Conservation (phyloP, 2,797 vertebrate species). For the Sebastolobus alascanus region DNA sequence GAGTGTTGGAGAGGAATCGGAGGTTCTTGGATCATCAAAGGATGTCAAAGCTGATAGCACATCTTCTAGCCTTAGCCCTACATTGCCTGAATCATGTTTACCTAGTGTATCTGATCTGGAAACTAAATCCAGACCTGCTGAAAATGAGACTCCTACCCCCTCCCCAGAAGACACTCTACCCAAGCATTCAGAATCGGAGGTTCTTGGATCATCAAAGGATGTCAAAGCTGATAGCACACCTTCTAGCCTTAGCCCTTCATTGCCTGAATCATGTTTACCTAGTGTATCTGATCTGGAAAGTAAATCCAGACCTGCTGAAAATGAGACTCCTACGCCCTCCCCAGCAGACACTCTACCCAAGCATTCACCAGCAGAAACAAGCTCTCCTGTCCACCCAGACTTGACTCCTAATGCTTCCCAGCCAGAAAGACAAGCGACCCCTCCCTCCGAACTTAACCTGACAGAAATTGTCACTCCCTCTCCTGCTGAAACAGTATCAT, state of each 20-base stretch:
- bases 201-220: slow-evolving; percentile 20
- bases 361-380: slow-evolving; percentile 34
- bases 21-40: slow-evolving; percentile 15
- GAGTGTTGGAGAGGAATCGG: slow-evolving; percentile 16
- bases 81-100: slow-evolving; percentile 20
- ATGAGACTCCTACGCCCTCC: slow-evolving; percentile 9
- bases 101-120: slow-evolving; percentile 13
- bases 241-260: slow-evolving; percentile 1
- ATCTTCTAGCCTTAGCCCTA: slow-evolving; percentile 2
- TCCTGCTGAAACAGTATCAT: slow-evolving; percentile 23
- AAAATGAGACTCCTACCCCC: slow-evolving; percentile 20
- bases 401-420: neutral
- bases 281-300: slow-evolving; percentile 16
- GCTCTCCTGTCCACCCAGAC: slow-evolving; percentile 10
- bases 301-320: slow-evolving; percentile 17
- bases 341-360: slow-evolving; percentile 7
- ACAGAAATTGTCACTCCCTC: neutral
- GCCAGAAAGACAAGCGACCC: slow-evolving; percentile 32
- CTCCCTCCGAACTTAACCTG: slow-evolving; percentile 29
- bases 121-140: slow-evolving; percentile 7
- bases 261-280: slow-evolving; percentile 18
- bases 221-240: slow-evolving; percentile 15
- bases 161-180: slow-evolving; percentile 3
- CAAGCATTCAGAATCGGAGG: neutral
- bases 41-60: slow-evolving; percentile 18